Evolutionary conservation across 2,888 invertebrate genomes (phyloP).

Genomic region (Trichogramma evanescens): DNA sequence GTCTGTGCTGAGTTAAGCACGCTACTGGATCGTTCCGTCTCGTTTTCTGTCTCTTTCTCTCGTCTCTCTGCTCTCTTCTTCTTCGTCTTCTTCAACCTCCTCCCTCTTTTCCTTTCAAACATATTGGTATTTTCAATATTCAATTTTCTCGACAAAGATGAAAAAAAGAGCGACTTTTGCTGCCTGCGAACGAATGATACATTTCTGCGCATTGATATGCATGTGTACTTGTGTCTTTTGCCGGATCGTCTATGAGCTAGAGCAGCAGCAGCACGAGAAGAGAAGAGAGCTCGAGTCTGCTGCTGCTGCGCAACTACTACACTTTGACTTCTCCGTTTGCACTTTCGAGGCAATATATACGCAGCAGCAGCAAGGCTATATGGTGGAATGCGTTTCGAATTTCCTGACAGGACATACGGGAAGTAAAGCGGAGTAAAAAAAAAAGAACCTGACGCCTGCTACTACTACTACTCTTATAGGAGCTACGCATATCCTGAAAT

Average conservation of each 20-base stretch:
- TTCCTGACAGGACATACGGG: conserved; percentile 12
- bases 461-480: too few relatives aligned
- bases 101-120: neutral
- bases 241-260: too few relatives aligned
- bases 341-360: neutral
- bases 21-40: neutral
- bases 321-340: too few relatives aligned
- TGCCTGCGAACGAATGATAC: neutral
- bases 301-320: too few relatives aligned
- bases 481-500: too few relatives aligned
- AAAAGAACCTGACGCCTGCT: too few relatives aligned
- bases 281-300: too few relatives aligned
- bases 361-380: neutral
- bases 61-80: conserved; percentile 1
- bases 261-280: too few relatives aligned
- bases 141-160: conserved; percentile 12
- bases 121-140: conserved; percentile 12
- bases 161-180: conserved; percentile 14
- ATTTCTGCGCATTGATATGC: too few relatives aligned
- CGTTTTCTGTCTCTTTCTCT: neutral
- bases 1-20: neutral
- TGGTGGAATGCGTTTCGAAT: conserved; percentile 20
- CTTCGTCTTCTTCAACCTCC: neutral
- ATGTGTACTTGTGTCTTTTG: too few relatives aligned
- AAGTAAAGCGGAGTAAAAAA: too few relatives aligned